Base-by-base conservation (phyloP, 2,797 vertebrate species). In the Triplophysa bombifrons region DNA sequence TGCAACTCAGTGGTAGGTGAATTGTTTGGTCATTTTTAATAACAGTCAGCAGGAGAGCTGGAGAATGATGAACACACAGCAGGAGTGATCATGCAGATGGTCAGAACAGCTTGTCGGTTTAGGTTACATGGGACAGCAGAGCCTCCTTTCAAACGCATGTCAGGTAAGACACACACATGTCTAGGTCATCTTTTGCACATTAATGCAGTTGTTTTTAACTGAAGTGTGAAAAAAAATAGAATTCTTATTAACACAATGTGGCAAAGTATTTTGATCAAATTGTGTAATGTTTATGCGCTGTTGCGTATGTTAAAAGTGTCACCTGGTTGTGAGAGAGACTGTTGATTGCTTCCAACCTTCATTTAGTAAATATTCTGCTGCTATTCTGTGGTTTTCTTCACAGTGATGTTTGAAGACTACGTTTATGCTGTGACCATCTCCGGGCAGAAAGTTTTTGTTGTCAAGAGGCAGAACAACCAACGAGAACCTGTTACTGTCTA, bases 371-470 rank as follows among this genome's bases (percentile, higher is more conserved):
- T 38, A 8, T 38, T 38, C 34, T 34, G 34, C 34, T 34, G 34
- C 34, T 34, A 6, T 34, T 34, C 34, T 38, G 6, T 38, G 34
- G 34, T 38, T 78, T 60, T 53, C 17, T 74, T 84, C 55, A 7
- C 90, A 98, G 96, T 97, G 85, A 94, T 97, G 69, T 94, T 97
- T 41, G 96, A 96, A 74, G 96, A 98, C 73, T 96, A 96, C 41
- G 93, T 95, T 0, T 95, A 95, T 84, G 90, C 93, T 1, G 94
- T 96, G 77, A 97, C 96, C 0, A 90, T 96, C 78, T 97, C 96
- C 0, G 95, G 94, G 64, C 96, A 97, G 91, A 97, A 96, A 63
- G 94, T 97, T 2, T 97, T 96, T 61, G 96, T 97, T 85, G 95
- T 98, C 69, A 98, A 98, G 90, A 92, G 96, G 38, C 96, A 96